phyloP scores from a whole-genome alignment of 1,140 invertebrate genomes.

The Drosophila albomicans region DNA sequence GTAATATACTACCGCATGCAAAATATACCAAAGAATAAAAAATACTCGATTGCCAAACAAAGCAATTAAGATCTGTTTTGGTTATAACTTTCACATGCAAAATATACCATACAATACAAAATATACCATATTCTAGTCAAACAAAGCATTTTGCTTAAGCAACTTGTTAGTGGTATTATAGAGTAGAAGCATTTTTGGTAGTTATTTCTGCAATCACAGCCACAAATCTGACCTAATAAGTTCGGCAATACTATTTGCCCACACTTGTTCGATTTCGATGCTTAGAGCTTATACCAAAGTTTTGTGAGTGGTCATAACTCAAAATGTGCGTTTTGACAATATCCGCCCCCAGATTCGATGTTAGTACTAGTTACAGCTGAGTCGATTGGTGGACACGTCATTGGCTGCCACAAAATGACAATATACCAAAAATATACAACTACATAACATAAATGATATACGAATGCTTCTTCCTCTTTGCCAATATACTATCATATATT shows the following conservation, averaged over 20 bases:
- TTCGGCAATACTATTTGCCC: not conserved
- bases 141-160: too few species aligned
- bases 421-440: slow-evolving; percentile 38
- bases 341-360: slow-evolving; percentile 48
- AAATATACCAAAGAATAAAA: too few species aligned
- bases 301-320: slow-evolving; percentile 1
- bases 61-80: too few species aligned
- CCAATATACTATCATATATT: slow-evolving; percentile 6
- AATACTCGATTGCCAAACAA: too few species aligned
- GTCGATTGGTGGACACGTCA: slow-evolving; percentile 67
- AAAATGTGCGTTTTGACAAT: slow-evolving; percentile 36
- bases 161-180: too few species aligned
- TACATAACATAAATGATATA: slow-evolving; percentile 44
- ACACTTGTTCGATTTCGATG: not conserved
- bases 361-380: slow-evolving; percentile 11
- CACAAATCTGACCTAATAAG: too few species aligned
- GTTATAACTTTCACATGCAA: too few species aligned
- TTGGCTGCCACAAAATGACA: slow-evolving; percentile 61
- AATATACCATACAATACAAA: too few species aligned
- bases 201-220: too few species aligned
- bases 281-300: not conserved
- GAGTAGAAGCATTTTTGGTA: too few species aligned
- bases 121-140: too few species aligned
- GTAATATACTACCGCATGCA: too few species aligned
- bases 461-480: slow-evolving; percentile 16